Percentiles rank a stretch among this genome's conserved stretches.
These are phyloP conservation scores for Psilopsiagon aymara DNA, from an alignment of 2,113 vertebrate species.

Conservation along the genomic window DNA sequence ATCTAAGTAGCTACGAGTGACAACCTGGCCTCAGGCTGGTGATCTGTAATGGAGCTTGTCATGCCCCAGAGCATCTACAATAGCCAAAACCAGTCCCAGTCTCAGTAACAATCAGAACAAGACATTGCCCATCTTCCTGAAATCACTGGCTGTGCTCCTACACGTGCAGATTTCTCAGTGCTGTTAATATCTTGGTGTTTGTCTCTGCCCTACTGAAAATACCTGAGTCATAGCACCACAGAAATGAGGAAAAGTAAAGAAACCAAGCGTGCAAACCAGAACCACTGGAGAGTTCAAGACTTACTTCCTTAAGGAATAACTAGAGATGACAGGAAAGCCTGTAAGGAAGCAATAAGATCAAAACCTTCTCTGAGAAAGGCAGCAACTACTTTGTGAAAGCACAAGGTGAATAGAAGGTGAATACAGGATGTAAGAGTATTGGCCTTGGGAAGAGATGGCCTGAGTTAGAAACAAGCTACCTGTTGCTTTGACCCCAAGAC, in stretches of 20 bases:
- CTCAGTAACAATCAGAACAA: neutral
- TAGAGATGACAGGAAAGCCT: conserved; percentile 5
- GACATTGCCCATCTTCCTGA: neutral
- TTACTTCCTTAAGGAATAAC: conserved; percentile 32
- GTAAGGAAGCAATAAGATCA: neutral
- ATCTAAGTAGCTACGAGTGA: neutral
- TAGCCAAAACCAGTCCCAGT: neutral
- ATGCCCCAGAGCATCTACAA: neutral
- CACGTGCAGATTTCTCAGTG: neutral
- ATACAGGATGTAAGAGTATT: neutral
- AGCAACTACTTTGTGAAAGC: neutral
- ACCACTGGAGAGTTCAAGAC: neutral
- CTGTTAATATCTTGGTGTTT: neutral
- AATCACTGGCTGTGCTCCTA: neutral
- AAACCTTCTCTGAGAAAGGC: neutral
- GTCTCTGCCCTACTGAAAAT: neutral
- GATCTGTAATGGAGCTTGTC: neutral
- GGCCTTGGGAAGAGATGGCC: neutral
- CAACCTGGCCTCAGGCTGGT: neutral
- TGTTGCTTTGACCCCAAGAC: neutral
- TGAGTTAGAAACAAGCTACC: neutral
- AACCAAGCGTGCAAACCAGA: conserved; percentile 4
- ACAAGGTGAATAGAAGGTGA: neutral
- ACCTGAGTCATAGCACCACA: neutral
- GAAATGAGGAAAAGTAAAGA: neutral